Percentiles rank a stretch among this genome's conserved stretches.
Evolutionary conservation across 2,113 vertebrate genomes (phyloP).

Genomic region (Rana temporaria): DNA sequence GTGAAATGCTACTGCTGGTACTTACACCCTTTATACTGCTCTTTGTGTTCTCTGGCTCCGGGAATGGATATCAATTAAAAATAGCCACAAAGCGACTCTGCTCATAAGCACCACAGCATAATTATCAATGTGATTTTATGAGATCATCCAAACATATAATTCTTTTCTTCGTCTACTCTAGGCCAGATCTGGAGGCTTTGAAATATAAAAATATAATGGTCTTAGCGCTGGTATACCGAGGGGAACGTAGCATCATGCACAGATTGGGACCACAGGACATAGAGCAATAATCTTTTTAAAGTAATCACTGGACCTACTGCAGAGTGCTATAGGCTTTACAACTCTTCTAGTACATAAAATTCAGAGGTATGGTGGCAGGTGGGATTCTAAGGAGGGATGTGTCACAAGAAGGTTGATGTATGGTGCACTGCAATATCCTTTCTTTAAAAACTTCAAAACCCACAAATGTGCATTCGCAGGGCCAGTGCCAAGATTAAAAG

Average conservation of each 20-base stretch:
- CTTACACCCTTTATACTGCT: constrained; percentile 63
- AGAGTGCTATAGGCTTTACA: background rate
- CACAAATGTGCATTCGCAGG: too few species aligned
- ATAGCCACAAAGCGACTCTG: background rate
- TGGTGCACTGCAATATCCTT: too few species aligned
- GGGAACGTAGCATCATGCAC: background rate
- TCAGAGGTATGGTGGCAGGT: too few species aligned
- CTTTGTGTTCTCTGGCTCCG: constrained; percentile 50
- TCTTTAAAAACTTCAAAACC: too few species aligned
- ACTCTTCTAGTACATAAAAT: background rate
- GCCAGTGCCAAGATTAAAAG: too few species aligned
- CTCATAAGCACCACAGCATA: constrained; percentile 21
- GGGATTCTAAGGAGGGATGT: too few species aligned
- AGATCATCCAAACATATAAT: constrained; percentile 43
- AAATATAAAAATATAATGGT: constrained; percentile 28
- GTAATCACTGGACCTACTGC: background rate
- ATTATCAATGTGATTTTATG: constrained; percentile 43
- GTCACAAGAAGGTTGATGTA: too few species aligned
- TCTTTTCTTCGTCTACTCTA: background rate
- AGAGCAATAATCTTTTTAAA: background rate
- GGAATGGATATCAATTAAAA: background rate
- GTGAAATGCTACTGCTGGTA: constrained; percentile 75
- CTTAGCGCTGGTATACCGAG: background rate
- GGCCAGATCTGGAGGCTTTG: background rate
- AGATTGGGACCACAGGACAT: background rate